Evolutionary conservation across 2,797 vertebrate species (phyloP).

Genomic region (Delichon dasypus): DNA sequence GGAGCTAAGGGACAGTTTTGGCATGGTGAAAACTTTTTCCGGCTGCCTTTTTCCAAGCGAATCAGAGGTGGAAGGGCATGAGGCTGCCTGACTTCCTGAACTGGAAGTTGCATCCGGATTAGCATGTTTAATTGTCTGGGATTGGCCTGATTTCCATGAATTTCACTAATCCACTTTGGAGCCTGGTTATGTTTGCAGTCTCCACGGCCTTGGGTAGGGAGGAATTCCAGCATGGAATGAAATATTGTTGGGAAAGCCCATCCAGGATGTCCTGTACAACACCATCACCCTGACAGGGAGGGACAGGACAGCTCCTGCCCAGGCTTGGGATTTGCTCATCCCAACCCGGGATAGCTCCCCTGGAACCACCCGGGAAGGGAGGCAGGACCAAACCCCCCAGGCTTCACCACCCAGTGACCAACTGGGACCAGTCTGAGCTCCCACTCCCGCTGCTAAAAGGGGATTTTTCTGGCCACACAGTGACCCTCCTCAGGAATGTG

Average conservation of each 20-base stretch:
- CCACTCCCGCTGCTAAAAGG: background rate
- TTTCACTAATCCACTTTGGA: background rate
- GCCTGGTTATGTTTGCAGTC: background rate
- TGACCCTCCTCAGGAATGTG: background rate
- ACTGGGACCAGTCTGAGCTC: background rate
- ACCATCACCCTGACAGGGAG: background rate
- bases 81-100: constrained; percentile 32
- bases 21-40: background rate
- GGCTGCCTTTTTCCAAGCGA: constrained; percentile 20
- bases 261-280: constrained; percentile 54
- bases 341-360: background rate
- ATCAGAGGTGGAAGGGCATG: constrained; percentile 42
- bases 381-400: background rate
- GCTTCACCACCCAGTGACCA: background rate
- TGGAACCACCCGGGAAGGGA: background rate
- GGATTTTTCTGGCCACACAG: background rate
- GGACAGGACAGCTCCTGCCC: background rate
- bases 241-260: background rate
- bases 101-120: constrained; percentile 34
- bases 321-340: background rate
- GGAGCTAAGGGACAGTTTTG: constrained; percentile 34
- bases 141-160: background rate
- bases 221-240: background rate
- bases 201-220: background rate
- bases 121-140: constrained; percentile 40